These are phyloP conservation scores for Automeris io DNA, from an alignment of 2,888 invertebrate genomes.

Conservation along the genomic window DNA sequence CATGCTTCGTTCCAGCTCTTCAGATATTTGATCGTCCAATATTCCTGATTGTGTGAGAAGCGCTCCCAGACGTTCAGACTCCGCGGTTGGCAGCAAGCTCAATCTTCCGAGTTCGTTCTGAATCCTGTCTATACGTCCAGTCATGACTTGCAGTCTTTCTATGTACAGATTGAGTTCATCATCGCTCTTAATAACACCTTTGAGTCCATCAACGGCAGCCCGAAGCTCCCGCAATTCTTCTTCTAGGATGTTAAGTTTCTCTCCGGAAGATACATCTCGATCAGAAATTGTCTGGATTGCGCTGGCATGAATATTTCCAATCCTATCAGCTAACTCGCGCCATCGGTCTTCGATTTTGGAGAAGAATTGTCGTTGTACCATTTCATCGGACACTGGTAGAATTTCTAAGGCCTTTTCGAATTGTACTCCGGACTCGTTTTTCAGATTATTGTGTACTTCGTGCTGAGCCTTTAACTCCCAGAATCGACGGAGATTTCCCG, in stretches of 20 bases:
- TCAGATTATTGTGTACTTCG: slow-evolving; percentile 87
- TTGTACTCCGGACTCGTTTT: slow-evolving; percentile 82
- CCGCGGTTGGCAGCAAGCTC: slow-evolving; percentile 83
- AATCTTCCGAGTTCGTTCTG: slow-evolving; percentile 87
- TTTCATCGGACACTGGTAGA: slow-evolving; percentile 89
- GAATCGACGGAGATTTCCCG: slow-evolving; percentile 87
- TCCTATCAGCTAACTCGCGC: slow-evolving; percentile 79
- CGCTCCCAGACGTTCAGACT: slow-evolving; percentile 86
- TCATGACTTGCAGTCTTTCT: slow-evolving; percentile 87
- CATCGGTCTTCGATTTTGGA: slow-evolving; percentile 87
- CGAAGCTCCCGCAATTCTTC: slow-evolving; percentile 86
- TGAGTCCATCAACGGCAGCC: slow-evolving; percentile 81
- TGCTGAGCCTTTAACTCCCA: slow-evolving; percentile 94
- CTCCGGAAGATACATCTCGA: slow-evolving; percentile 83
- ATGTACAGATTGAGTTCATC: slow-evolving; percentile 89
- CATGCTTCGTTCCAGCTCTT: slow-evolving; percentile 86
- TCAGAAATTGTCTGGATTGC: slow-evolving; percentile 84
- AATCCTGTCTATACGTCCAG: slow-evolving; percentile 84
- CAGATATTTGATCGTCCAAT: slow-evolving; percentile 83
- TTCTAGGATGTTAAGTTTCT: slow-evolving; percentile 85
- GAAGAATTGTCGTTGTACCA: slow-evolving; percentile 87
- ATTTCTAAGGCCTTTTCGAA: slow-evolving; percentile 88
- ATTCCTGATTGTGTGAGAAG: slow-evolving; percentile 82
- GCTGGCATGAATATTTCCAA: slow-evolving; percentile 80
- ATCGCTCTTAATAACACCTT: slow-evolving; percentile 88